Conservation (phyloP, 2,113 vertebrate genomes). For the Heliornis fulica region DNA sequence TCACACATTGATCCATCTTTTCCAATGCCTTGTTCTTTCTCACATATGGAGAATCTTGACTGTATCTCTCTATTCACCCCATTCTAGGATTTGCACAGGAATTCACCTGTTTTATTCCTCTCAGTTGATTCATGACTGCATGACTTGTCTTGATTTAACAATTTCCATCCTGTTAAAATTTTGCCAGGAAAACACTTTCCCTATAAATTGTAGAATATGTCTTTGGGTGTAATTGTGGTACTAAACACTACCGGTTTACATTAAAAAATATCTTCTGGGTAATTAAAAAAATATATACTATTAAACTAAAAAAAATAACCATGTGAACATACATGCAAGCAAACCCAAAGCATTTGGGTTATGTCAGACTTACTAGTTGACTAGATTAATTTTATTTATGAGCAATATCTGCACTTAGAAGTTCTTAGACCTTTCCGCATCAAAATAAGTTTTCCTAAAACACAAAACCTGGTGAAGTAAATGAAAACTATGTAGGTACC, state of each 20-base stretch:
- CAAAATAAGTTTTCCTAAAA: not conserved
- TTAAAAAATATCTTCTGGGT: not conserved
- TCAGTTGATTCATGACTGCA: not conserved
- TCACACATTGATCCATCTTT: not conserved
- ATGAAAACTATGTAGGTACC: not conserved
- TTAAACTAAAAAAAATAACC: not conserved
- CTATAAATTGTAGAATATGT: not conserved
- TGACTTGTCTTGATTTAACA: not conserved
- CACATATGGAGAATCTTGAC: not conserved
- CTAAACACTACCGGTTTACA: not conserved
- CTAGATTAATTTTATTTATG: not conserved
- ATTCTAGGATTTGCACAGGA: not conserved
- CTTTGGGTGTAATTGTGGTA: not conserved
- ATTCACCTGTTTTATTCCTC: not conserved
- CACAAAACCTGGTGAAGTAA: not conserved
- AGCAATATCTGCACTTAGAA: not conserved
- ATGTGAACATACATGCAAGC: not conserved
- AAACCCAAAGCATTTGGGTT: rapidly evolving
- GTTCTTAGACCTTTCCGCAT: not conserved
- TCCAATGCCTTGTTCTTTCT: not conserved
- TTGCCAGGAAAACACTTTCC: not conserved
- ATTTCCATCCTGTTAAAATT: not conserved
- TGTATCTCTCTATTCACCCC: not conserved
- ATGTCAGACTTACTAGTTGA: not conserved
- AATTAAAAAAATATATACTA: not conserved